A percentile compares a stretch with the other conserved stretches of the same genome.
phyloP scores from a whole-genome alignment of 2,113 vertebrate species.

The Riparia riparia region DNA sequence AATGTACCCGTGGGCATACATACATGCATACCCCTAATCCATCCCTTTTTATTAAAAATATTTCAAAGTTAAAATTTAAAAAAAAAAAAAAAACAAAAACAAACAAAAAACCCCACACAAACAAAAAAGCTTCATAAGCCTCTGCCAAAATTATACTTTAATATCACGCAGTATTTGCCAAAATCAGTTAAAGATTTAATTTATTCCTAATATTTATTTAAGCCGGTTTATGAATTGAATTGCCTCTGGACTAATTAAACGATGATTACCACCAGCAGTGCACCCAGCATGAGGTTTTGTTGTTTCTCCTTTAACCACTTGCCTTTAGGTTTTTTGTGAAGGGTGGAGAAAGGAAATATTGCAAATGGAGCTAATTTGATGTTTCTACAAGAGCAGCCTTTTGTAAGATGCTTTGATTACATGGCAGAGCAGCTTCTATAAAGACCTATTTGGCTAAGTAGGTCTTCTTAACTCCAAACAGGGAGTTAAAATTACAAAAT shows the following conservation, averaged over 20 bases:
- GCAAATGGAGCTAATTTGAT: background rate
- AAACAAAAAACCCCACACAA: too few species aligned
- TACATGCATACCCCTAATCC: fast-evolving
- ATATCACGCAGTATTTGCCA: background rate
- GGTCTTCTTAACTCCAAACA: background rate
- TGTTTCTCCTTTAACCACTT: background rate
- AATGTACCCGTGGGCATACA: fast-evolving
- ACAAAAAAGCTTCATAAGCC: background rate
- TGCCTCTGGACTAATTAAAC: background rate
- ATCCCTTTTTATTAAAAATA: background rate
- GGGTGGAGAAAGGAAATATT: background rate
- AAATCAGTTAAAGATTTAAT: background rate
- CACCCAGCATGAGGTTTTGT: background rate
- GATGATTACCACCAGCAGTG: background rate
- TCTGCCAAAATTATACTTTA: background rate
- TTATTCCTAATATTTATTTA: background rate
- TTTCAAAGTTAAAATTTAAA: background rate
- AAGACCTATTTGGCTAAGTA: background rate
- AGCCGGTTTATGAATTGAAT: background rate
- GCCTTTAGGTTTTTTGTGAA: background rate
- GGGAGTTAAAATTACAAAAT: background rate
- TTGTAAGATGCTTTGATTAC: conserved; percentile 7
- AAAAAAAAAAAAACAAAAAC: too few species aligned
- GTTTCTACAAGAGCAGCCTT: conserved; percentile 7
- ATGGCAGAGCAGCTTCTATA: background rate